Evolutionary conservation across 2,113 vertebrate species (phyloP), one percentile per base, ranked within the genome.

Genomic region (rabbit (Oryctolagus cuniculus)): DNA sequence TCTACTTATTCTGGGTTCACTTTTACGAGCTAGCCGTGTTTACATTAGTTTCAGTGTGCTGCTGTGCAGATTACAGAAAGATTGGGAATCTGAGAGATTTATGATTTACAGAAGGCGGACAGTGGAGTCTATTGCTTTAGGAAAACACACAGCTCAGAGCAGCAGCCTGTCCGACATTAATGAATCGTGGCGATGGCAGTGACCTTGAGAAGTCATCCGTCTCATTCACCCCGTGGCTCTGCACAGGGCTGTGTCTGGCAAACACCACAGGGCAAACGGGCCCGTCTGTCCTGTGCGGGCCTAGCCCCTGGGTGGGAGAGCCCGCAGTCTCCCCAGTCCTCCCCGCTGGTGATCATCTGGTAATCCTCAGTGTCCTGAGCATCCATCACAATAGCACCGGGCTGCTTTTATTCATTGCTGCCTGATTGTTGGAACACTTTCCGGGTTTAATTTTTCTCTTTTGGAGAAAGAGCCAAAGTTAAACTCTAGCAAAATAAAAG

Each of bases 41-140:
- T 88, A 89, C 77, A 67, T 91, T 95, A 92, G 92, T 97, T 95
- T 96, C 84, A 95, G 0, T 89, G 31, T 89, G 70, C 90, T 87
- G 7, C 31, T 58, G 70, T 96, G 27, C 70, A 94, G 92, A 95
- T 96, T 96, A 89, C 79, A 95, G 83, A 88, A 95, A 95, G 84
- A 94, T 93, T 91, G 78, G 91, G 77, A 94, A 96, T 84, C 95
- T 82, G 80, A 90, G 75, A 97, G 89, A 97, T 97, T 97, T 96
- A 97, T 97, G 95, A 92, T 97, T 96, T 94, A 93, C 84, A 95
- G 95, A 95, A 96, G 83, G 95, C 94, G 80, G 89, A 96, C 82
- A 92, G 92, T 95, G 85, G 86, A 96, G 96, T 97, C 95, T 96
- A 66, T 97, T 96, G 93, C 95, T 97, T 95, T 96, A 94, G 96